Evolutionary conservation across 1,140 invertebrate genomes (phyloP), one percentile per base, ranked within the genome.

Genomic region (Magallana ariakensis): DNA sequence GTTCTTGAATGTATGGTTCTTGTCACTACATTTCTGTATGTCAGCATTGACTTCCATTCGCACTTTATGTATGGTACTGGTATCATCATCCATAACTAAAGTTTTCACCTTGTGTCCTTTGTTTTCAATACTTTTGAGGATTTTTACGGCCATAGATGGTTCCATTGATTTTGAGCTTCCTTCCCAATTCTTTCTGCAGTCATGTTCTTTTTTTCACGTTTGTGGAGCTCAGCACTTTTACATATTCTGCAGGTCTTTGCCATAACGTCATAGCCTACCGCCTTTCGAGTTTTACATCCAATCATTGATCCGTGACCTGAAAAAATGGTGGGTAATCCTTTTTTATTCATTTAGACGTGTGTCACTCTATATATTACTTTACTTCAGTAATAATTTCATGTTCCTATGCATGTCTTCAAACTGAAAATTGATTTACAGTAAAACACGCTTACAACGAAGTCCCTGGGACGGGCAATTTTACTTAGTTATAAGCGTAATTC

Each of bases 61-160:
- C n/a, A 87, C 46, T 56, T 53, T 87, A 11, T 56, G 46, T 60
- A 87, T 87, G 19, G 86, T 87, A 16, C 82, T 87, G 11, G 62
- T 11, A 80, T 87, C 86, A 84, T 87, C 86, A 87, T 87, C 86
- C 86, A 87, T 84, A 58, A 84, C 82, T 9, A 87, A n/a, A 10
- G 56, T 55, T 66, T 13, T 26, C 1, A 84, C 86, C 62, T 83
- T 22, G 9, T 83, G 80, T 55, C 62, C 62, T 75, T 87, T 33
- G 22, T 58, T 22, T 54, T 87, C 83, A 85, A 85, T 85, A 16
- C 81, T 19, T 16, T 33, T 46, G 9, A 85, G 19, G 46, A 82
- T 16, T 13, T 62, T 56, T 16, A 11, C 75, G 3, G 57, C 87
- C 16, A 88, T 75, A 53, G 80, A 75, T 60, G 75, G 33, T 88